phyloP scores from a whole-genome alignment of 2,797 vertebrate species.

The Emydoidea blandingii region DNA sequence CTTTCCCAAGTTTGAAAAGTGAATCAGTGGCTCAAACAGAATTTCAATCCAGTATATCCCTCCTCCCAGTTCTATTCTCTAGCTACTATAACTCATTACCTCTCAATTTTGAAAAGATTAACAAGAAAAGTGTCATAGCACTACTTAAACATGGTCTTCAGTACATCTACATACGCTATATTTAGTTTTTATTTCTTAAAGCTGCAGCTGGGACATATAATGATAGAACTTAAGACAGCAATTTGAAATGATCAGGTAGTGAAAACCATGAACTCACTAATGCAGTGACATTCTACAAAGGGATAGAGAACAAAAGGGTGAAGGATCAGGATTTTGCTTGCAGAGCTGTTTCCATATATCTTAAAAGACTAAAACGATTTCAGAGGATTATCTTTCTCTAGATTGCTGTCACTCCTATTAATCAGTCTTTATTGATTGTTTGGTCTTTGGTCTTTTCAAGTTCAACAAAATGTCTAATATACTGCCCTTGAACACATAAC shows the following conservation, averaged over 20 bases:
- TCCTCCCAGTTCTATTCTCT: neutral
- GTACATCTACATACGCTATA: neutral
- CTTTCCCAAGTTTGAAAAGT: neutral
- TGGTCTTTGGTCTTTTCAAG: constrained; percentile 86
- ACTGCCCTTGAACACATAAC: constrained; percentile 48
- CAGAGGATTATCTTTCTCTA: constrained; percentile 87
- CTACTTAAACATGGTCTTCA: neutral
- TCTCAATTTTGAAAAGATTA: neutral
- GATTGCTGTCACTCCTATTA: constrained; percentile 90
- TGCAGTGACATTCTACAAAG: neutral
- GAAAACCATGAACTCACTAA: neutral
- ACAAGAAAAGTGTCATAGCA: neutral
- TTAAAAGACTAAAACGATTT: constrained; percentile 88
- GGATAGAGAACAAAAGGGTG: constrained; percentile 29
- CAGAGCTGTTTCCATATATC: constrained; percentile 48
- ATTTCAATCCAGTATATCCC: neutral
- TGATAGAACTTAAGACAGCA: neutral
- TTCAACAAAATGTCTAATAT: constrained; percentile 83
- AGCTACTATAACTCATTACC: neutral
- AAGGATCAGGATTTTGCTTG: constrained; percentile 56
- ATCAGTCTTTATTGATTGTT: constrained; percentile 91
- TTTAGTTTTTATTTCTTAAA: neutral
- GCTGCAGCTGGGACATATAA: neutral
- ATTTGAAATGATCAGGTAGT: neutral
- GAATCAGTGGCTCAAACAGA: neutral